Evolutionary conservation across 37 sponge, comb jelly and placozoan species (phyloP), one percentile per base, ranked within the genome.

Genomic region (Ephydatia muelleri): DNA sequence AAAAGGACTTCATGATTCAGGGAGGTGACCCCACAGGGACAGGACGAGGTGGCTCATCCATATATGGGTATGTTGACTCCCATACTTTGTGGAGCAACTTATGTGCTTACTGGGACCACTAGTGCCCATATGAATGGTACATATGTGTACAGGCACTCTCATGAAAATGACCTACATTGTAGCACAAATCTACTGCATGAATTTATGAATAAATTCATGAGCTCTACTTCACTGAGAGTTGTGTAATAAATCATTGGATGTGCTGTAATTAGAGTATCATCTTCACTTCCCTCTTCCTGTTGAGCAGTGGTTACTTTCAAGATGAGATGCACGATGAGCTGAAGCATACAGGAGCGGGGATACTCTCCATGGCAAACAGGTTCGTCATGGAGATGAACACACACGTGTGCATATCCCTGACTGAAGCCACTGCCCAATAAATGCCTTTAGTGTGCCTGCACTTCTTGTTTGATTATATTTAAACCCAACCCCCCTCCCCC

Each of bases 331-430:
- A 83, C 29, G 77, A 86, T 76, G 97, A 94, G 2, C 83, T 98
- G 77, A 98, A 98, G 84, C 99, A 98, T 75, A 94, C 97, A 43
- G 99, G 99, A 71, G 99, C 99, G 31, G 99, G 99, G 0, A 87
- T 98, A 9, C 71, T 98, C 22, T 96, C 99, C 1, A 98, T 98
- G 99, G 99, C 99, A 19, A 98, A 98, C 86, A 92, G 96, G 96
- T 93, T 11, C 25, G 28, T 31, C 34, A 49, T 38, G n/a, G n/a
- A n/a, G 37, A 49, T 72, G 64, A 73, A 48, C 40, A 14, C 72
- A 36, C 19, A 32, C 67, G 68, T 80, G 81, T 80, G 68, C 36
- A 5, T 78, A 31, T 39, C 26, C 30, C 28, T 48, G 49, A n/a
- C 64, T 6, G 64, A 67, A 35, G 3, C n/a, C n/a, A n/a, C n/a